Base-by-base conservation (phyloP, 2,113 vertebrate species). In the Anoura caudifer region DNA sequence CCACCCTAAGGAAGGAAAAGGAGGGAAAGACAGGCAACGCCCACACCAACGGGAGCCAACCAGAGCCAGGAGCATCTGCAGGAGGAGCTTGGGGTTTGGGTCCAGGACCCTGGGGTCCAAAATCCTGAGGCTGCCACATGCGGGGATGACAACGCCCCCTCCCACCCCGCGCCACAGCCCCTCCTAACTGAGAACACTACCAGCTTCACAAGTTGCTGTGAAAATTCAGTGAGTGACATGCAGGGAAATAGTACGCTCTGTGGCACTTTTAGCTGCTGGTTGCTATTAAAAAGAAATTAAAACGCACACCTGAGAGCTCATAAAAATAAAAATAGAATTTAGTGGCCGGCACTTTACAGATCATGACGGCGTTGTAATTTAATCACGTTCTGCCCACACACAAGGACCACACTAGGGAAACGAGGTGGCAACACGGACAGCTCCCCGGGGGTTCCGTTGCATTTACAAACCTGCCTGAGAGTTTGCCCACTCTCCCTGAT, bases 31-130 rank as follows among this genome's bases (percentile, higher is more conserved):
- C 1, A 20, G 8, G 22, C 31, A 38, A 83, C 1, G 9, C 11
- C 72, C 47, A 67, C 4, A 19, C 41, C 59, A 26, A 43, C 10
- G 31, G 63, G 31, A 9, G 56, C 56, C 56, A 59, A 17, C 56
- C 10, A 45, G 41, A 28, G n/a, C 41, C 1, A 2, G 13, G 28
- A 12, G 0, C 0, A 3, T 8, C 33, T n/a, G 14, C 33, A 61
- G 59, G 50, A 24, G 36, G 8, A 22, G 1, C 19, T 2, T 17
- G 12, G 82, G 33, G 9, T 22, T 24, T 13, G 52, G 38, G 28
- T 28, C 3, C 45, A 47, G 31, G 26, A 81, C 45, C 43, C 7
- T 14, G 5, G 2, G 26, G 50, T 65, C 19, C 69, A 36, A 72
- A 72, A 56, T 31, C 47, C 52, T 17, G 33, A 52, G 19, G 33